Conservation (phyloP, 2,888 invertebrate species). For the Sphinx pinastri region DNA sequence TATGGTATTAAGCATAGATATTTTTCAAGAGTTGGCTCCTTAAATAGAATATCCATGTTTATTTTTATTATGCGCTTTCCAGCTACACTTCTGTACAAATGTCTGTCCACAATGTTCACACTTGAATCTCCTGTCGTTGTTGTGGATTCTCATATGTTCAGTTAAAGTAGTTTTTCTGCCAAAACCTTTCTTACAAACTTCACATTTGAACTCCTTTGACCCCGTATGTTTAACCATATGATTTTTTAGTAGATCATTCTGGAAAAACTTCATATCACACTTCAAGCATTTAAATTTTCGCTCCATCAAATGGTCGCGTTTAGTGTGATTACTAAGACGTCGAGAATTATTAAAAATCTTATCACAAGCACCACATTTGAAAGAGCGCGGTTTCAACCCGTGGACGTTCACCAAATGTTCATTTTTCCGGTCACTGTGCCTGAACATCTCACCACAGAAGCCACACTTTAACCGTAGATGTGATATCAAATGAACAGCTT, state of each 20-base stretch:
- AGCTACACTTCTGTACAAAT: constrained; percentile 44
- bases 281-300: constrained; percentile 45
- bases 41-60: constrained; percentile 27
- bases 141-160: constrained; percentile 43
- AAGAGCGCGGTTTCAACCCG: constrained; percentile 29
- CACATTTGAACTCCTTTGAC: constrained; percentile 42
- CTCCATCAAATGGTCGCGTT: constrained; percentile 59
- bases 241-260: constrained; percentile 42
- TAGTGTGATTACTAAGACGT: constrained; percentile 45
- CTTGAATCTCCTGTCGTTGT: constrained; percentile 40
- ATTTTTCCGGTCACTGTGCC: constrained; percentile 36
- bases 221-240: constrained; percentile 52
- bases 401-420: constrained; percentile 40
- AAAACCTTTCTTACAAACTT: constrained; percentile 45
- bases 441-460: constrained; percentile 52
- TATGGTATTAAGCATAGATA: background rate
- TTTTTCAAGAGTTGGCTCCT: background rate
- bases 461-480: constrained; percentile 57
- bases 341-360: constrained; percentile 42
- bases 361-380: constrained; percentile 52
- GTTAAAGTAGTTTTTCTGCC: constrained; percentile 42
- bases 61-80: constrained; percentile 35
- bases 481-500: constrained; percentile 58
- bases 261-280: constrained; percentile 50
- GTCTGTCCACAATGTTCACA: constrained; percentile 51